These are phyloP conservation scores for Gobio occitaniae DNA, from an alignment of 2,797 vertebrate species.

Conservation along the genomic window DNA sequence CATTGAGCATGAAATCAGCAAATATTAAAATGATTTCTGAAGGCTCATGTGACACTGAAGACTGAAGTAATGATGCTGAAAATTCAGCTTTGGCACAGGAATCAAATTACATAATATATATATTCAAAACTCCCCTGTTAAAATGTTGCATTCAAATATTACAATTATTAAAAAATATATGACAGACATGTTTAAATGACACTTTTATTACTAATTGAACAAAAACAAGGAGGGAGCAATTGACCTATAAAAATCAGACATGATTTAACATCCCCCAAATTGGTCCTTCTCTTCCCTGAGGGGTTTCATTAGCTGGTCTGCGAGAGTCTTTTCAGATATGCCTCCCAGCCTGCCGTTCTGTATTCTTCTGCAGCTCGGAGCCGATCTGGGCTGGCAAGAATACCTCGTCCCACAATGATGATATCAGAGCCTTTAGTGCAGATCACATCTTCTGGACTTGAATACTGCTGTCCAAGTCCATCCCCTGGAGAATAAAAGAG, in stretches of 20 bases:
- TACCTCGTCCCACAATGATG: conserved; percentile 94
- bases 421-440: conserved; percentile 85
- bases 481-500: conserved; percentile 79
- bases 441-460: conserved; percentile 86
- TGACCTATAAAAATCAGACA: background rate
- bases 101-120: background rate
- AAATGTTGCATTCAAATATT: background rate
- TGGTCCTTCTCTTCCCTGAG: background rate
- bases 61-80: background rate
- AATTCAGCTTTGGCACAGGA: background rate
- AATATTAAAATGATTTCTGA: background rate
- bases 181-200: background rate
- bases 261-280: background rate
- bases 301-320: conserved; percentile 13
- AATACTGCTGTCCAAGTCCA: conserved; percentile 90
- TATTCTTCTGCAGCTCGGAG: conserved; percentile 85
- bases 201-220: background rate
- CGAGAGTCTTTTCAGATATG: conserved; percentile 81
- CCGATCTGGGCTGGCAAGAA: conserved; percentile 80
- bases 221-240: background rate
- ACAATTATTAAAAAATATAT: background rate
- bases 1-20: background rate
- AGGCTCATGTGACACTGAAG: background rate
- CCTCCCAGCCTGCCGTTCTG: conserved; percentile 88
- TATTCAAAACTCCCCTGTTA: background rate